Percentiles rank a stretch among this genome's conserved stretches.
phyloP scores from a whole-genome alignment of 2,113 vertebrate species.

The Tychaedon coryphoeus region DNA sequence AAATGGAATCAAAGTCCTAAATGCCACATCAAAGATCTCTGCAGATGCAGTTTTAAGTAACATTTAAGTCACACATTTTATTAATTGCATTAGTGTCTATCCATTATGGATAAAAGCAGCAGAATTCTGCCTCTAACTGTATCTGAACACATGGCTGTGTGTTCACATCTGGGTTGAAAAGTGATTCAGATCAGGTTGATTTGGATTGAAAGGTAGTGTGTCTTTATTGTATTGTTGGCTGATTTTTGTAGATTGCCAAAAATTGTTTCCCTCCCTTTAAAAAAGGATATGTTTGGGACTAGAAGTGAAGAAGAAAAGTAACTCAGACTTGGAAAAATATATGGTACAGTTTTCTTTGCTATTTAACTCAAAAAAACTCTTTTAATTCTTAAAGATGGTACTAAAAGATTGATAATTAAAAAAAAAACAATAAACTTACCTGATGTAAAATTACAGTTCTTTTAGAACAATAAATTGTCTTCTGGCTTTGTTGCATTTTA shows the following conservation, averaged over 20 bases:
- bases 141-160: accelerated
- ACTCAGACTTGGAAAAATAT: not conserved
- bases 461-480: not conserved
- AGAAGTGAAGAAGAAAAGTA: not conserved
- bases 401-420: too few relatives aligned
- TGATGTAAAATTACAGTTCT: not conserved
- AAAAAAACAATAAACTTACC: not conserved
- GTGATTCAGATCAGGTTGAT: not conserved
- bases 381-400: not conserved
- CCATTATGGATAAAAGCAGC: not conserved
- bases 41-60: not conserved
- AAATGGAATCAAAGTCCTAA: not conserved
- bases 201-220: not conserved
- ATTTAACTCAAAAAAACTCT: not conserved
- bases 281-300: not conserved
- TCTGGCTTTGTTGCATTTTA: not conserved
- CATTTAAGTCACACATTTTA: not conserved
- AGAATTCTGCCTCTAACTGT: not conserved
- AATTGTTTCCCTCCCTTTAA: not conserved
- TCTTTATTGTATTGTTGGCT: not conserved
- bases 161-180: not conserved
- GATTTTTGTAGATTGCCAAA: not conserved
- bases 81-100: not conserved
- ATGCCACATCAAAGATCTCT: not conserved
- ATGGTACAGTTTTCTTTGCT: not conserved